Conservation (phyloP, 2,888 invertebrate species). For the Cyaniris semiargus region DNA sequence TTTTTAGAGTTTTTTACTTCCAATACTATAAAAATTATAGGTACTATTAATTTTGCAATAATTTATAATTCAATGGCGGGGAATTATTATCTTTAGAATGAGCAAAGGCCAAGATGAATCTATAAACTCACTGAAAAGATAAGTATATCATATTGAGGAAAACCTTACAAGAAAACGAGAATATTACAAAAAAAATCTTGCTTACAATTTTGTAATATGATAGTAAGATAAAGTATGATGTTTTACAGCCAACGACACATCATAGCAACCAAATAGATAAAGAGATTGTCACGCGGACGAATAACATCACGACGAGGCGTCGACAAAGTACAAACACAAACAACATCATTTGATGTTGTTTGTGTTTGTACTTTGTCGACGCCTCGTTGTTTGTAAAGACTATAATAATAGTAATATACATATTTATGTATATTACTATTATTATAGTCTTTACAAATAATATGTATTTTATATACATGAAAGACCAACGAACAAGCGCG, state of each 20-base stretch:
- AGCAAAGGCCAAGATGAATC: not conserved
- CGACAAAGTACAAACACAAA: not conserved
- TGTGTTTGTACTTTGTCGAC: no score
- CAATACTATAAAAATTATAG: no score
- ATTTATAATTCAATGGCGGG: not conserved
- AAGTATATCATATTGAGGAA: not conserved
- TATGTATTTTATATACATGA: no score
- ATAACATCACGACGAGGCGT: not conserved
- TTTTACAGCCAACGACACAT: not conserved
- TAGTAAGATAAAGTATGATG: not conserved
- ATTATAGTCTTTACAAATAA: no score
- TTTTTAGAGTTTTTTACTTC: no score
- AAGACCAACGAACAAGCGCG: not conserved
- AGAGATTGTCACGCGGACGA: conserved; percentile 19
- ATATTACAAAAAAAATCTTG: not conserved
- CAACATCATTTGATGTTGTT: no score
- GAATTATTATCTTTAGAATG: not conserved
- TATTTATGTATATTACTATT: no score
- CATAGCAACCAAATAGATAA: conserved; percentile 21
- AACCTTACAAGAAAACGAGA: not conserved
- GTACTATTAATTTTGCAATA: no score
- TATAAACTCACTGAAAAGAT: not conserved
- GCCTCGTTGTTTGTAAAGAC: no score
- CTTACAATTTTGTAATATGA: not conserved
- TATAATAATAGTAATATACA: no score